Base-by-base conservation (phyloP, 2,888 invertebrate genomes). In the Vesta saturnalis region DNA sequence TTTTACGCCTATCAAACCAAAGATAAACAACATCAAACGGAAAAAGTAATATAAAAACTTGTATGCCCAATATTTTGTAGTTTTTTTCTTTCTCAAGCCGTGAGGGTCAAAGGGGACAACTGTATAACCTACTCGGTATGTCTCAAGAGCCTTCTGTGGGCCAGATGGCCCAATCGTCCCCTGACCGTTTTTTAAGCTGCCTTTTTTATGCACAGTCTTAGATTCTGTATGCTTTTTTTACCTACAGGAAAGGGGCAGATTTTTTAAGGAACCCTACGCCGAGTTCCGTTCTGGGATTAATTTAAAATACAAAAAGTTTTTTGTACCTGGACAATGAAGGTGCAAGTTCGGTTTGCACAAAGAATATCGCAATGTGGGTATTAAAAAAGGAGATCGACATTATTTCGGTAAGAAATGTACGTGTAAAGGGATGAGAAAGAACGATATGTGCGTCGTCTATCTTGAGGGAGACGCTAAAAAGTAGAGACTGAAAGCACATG, bases 231-330 rank as follows among this genome's bases (percentile, higher is more conserved):
- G 75, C 74, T 66, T 70, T 77, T 78, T 81, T 80, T 81, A 69
- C 71, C 71, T 73, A 81, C 81, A 82, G 83, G 83, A 83, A 84
- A 83, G 83, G 83, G 84, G 84, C 83, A 83, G 83, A 83, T 83
- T 83, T 84, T 83, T 83, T 83, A 80, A 82, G 82, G 82, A 83
- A 83, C 83, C 82, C 83, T 82, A 83, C 80, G 78, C 82, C 74
- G 78, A 82, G 83, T 84, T 83, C 83, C 83, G 83, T 83, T 83
- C 82, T 77, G 77, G 82, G 83, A 83, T 83, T 83, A 83, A 83
- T 83, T 82, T 80, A 77, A 75, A 78, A 81, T 77, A 79, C 76
- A 82, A 80, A 80, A 78, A 79, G 79, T 77, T 79, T 81, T 78
- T 79, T 81, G 76, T 81, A 80, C 80, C 81, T 81, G 83, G 80